phyloP scores from a whole-genome alignment of 1,140 invertebrate genomes.

The Orius laevigatus region DNA sequence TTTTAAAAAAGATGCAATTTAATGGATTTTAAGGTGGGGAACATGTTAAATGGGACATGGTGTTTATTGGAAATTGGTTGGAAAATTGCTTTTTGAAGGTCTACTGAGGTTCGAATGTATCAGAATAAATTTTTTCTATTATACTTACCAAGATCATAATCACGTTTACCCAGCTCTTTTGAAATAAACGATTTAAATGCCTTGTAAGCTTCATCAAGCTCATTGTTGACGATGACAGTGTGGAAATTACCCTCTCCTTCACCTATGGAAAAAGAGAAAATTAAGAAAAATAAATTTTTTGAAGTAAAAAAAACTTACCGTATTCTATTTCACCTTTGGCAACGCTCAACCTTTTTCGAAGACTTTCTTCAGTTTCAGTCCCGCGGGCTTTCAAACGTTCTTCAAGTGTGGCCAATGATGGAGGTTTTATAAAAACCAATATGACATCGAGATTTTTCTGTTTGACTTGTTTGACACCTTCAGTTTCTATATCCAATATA shows the following conservation, averaged over 20 bases:
- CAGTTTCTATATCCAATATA: slow-evolving; percentile 88
- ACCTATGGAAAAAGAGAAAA: slow-evolving; percentile 30
- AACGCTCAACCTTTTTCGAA: slow-evolving; percentile 52
- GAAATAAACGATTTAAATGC: slow-evolving; percentile 54
- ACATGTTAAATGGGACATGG: too few species aligned
- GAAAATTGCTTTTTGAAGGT: too few species aligned
- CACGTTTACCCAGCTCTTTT: slow-evolving; percentile 26
- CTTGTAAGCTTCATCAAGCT: slow-evolving; percentile 73
- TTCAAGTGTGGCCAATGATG: slow-evolving; percentile 64
- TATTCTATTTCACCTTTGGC: slow-evolving; percentile 70
- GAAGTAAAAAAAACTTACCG: slow-evolving; percentile 19
- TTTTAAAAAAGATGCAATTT: too few species aligned
- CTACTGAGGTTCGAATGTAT: too few species aligned
- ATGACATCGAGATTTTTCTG: slow-evolving; percentile 56
- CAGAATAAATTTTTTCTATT: too few species aligned
- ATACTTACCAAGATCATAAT: slow-evolving; percentile 7
- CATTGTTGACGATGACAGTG: slow-evolving; percentile 78
- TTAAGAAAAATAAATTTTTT: slow-evolving; percentile 7
- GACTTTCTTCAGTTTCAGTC: slow-evolving; percentile 78
- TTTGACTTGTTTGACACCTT: slow-evolving; percentile 90
- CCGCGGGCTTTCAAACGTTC: slow-evolving; percentile 55
- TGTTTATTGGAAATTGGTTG: too few species aligned
- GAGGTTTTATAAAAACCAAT: slow-evolving; percentile 87
- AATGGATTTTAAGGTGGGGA: too few species aligned
- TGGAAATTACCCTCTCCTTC: slow-evolving; percentile 72